Conservation (phyloP, 2,113 vertebrate species). For the Xiphias gladius region DNA sequence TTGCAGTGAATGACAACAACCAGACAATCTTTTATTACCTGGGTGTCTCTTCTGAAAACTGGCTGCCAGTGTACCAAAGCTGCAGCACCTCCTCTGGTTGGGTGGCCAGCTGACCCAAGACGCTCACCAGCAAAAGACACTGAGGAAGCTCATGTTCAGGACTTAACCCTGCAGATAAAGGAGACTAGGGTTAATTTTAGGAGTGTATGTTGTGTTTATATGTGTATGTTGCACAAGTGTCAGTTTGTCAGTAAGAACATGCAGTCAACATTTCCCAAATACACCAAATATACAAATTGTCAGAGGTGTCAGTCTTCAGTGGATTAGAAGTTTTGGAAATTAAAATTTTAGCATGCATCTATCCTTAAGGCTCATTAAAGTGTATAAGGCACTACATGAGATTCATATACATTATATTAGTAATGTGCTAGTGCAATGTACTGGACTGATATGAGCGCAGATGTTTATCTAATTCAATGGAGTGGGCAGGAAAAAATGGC, state of each 20-base stretch:
- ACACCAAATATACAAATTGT: background rate
- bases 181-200: background rate
- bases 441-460: too few species aligned
- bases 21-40: slow-evolving; percentile 68
- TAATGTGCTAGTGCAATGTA: background rate
- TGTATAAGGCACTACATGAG: background rate
- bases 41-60: slow-evolving; percentile 75
- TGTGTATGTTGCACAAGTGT: background rate
- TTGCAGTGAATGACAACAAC: background rate
- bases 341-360: too few species aligned
- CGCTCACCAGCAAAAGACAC: slow-evolving; percentile 87
- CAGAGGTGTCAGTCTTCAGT: background rate
- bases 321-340: too few species aligned
- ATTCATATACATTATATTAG: background rate
- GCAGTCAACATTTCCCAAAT: background rate
- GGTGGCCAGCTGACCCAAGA: slow-evolving; percentile 87
- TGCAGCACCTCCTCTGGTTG: slow-evolving; percentile 87
- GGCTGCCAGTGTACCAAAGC: slow-evolving; percentile 88
- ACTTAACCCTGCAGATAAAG: slow-evolving; percentile 79
- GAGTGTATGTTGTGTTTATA: too few species aligned
- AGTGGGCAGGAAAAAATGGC: too few species aligned
- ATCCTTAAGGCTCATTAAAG: background rate
- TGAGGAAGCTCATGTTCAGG: slow-evolving; percentile 89
- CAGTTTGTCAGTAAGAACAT: background rate
- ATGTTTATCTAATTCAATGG: too few species aligned